Conservation (phyloP, 2,888 invertebrate genomes). For the Zhuqinia jingwanae region DNA sequence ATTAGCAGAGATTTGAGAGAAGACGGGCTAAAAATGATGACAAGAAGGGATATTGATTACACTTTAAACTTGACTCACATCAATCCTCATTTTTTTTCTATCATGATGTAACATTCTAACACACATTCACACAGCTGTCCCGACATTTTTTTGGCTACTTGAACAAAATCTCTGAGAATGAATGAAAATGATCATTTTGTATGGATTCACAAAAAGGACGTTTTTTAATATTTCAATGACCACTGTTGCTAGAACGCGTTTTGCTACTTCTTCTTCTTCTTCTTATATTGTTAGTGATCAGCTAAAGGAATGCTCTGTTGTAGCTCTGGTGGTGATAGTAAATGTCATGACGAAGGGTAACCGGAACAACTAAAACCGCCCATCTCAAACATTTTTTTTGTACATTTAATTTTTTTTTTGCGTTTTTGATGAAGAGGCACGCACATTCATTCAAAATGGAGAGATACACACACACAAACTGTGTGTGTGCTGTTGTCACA, state of each 20-base stretch:
- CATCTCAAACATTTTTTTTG: conserved; percentile 40
- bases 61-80: no score
- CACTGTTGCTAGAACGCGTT: background rate
- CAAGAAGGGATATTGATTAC: conserved; percentile 42
- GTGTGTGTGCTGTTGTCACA: conserved; percentile 49
- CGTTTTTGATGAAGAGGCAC: conserved; percentile 44
- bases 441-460: conserved; percentile 36
- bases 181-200: no score
- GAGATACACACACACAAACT: conserved; percentile 15
- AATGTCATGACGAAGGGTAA: conserved; percentile 55
- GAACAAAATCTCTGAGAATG: no score
- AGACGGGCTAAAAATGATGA: conserved; percentile 42
- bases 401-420: background rate
- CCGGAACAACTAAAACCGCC: conserved; percentile 60
- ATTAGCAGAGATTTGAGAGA: no score
- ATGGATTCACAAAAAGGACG: background rate
- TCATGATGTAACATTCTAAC: no score
- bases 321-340: conserved; percentile 34
- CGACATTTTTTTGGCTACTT: no score
- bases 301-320: conserved; percentile 39
- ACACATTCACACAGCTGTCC: no score
- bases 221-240: background rate
- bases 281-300: no score
- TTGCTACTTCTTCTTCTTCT: background rate
- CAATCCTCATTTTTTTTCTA: background rate